phyloP scores from a whole-genome alignment of 2,888 invertebrate species.

The Tryphoninae sp. region DNA sequence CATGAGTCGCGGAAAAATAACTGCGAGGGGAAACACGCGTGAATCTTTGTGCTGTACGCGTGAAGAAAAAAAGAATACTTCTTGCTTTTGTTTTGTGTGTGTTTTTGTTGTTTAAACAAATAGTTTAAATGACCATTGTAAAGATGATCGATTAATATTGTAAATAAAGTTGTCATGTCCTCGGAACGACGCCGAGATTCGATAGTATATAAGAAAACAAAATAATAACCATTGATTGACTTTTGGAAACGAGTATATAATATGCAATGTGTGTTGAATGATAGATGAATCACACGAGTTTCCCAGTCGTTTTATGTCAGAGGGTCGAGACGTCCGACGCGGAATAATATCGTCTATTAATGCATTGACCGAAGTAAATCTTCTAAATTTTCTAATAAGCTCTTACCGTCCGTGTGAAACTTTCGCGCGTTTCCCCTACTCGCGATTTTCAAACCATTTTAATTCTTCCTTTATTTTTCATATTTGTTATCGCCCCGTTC shows the following conservation, averaged over 20 bases:
- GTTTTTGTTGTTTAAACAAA: background rate
- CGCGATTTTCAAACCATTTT: slow-evolving; percentile 33
- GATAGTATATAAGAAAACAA: slow-evolving; percentile 16
- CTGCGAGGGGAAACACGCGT: slow-evolving; percentile 45
- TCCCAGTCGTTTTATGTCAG: slow-evolving; percentile 33
- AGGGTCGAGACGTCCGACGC: slow-evolving; percentile 36
- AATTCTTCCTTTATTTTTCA: slow-evolving; percentile 9
- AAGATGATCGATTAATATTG: slow-evolving; percentile 49
- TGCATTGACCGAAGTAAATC: slow-evolving; percentile 32
- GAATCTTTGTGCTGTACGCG: slow-evolving; percentile 43
- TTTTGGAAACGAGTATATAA: background rate
- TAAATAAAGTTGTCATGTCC: slow-evolving; percentile 43
- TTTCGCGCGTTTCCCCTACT: slow-evolving; percentile 34
- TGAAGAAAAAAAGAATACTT: slow-evolving; percentile 20
- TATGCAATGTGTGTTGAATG: slow-evolving; percentile 10
- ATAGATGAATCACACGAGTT: slow-evolving; percentile 44
- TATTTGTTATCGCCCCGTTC: slow-evolving; percentile 38
- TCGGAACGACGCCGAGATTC: slow-evolving; percentile 34
- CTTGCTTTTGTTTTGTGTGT: slow-evolving; percentile 5
- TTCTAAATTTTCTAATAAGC: slow-evolving; percentile 68
- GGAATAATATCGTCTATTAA: slow-evolving; percentile 34
- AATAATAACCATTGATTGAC: background rate
- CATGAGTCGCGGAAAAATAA: slow-evolving; percentile 41
- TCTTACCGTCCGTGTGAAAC: slow-evolving; percentile 58
- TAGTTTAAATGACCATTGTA: slow-evolving; percentile 47